Percentiles rank a stretch among this genome's conserved stretches.
Evolutionary conservation across 2,797 vertebrate genomes (phyloP).

Genomic region (Sebastiscus albofasciatus): DNA sequence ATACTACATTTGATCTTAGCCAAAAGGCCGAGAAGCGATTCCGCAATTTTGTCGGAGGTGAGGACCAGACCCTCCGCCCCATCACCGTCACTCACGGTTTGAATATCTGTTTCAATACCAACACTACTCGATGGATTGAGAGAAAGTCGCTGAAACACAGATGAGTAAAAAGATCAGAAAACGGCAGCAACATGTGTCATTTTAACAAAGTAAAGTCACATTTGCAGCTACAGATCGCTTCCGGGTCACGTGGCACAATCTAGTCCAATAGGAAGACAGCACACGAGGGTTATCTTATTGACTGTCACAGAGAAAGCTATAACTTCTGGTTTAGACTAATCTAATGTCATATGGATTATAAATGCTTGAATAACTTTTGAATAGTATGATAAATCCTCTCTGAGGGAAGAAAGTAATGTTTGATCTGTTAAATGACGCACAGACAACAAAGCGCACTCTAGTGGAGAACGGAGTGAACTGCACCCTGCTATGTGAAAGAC

Average conservation of each 20-base stretch:
- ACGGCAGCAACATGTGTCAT: not conserved
- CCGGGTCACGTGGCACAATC: not conserved
- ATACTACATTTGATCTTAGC: not conserved
- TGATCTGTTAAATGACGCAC: not conserved
- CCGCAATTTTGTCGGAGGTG: rapidly evolving
- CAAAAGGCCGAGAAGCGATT: not conserved
- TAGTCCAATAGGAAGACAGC: not conserved
- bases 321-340: not conserved
- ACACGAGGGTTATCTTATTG: not conserved
- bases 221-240: not conserved
- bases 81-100: not conserved
- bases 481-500: not conserved
- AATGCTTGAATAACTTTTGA: not conserved
- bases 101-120: not conserved
- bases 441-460: not conserved
- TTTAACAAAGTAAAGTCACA: not conserved
- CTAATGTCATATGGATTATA: not conserved
- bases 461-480: not conserved
- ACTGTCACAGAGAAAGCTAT: no score
- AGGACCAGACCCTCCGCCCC: rapidly evolving
- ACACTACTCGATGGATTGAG: not conserved
- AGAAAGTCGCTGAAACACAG: not conserved
- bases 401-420: not conserved
- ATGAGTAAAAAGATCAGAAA: not conserved
- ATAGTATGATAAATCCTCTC: not conserved